Percentiles rank a stretch among this genome's conserved stretches.
These are phyloP conservation scores for Pseudotriccus pelzelni DNA, from an alignment of 2,797 vertebrate genomes.

Conservation along the genomic window DNA sequence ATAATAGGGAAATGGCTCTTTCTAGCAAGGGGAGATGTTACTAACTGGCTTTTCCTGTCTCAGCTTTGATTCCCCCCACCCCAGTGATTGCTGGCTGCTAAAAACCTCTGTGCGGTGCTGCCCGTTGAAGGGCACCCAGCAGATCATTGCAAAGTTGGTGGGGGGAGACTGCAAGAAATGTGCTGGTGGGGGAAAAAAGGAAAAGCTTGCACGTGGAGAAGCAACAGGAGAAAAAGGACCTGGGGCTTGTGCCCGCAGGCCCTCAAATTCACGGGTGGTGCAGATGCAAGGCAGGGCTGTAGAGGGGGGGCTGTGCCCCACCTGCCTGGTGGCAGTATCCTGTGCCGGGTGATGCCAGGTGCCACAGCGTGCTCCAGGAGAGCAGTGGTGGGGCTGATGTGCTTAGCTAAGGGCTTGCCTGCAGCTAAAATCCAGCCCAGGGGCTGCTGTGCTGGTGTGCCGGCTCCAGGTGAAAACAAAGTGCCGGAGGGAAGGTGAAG, in stretches of 20 bases:
- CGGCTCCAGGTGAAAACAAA: not conserved
- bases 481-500: not conserved
- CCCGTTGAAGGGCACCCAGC: not conserved
- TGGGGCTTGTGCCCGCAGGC: not conserved
- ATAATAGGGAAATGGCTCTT: slow-evolving; percentile 21
- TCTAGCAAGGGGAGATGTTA: slow-evolving; percentile 22
- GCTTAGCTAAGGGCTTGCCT: not conserved
- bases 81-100: not conserved
- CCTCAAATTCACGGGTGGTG: not conserved
- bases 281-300: not conserved
- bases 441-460: fast-evolving
- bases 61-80: not conserved
- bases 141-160: not conserved
- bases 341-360: fast-evolving
- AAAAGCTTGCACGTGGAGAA: not conserved
- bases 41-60: slow-evolving; percentile 43
- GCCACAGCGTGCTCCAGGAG: fast-evolving
- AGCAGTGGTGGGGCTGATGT: not conserved
- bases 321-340: not conserved
- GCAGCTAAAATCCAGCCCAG: not conserved
- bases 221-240: not conserved
- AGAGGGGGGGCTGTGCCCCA: not conserved
- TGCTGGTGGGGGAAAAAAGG: not conserved
- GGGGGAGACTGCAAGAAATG: not conserved
- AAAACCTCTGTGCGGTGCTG: not conserved